These are phyloP conservation scores for Varanus salvator DNA, from an alignment of 2,113 vertebrate genomes.

Conservation along the genomic window DNA sequence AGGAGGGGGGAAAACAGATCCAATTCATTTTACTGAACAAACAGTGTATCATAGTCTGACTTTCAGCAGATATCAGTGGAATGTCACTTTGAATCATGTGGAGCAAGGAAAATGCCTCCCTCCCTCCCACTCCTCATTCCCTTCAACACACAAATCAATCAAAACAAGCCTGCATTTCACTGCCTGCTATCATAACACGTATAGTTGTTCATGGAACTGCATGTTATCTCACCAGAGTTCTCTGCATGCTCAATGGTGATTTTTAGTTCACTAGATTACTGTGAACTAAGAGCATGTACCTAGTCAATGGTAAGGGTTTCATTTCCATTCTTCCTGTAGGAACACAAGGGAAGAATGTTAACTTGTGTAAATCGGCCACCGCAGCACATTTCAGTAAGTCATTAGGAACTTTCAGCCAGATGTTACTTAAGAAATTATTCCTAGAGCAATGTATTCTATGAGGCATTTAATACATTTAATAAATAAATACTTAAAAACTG, in stretches of 20 bases:
- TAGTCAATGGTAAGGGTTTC: background rate
- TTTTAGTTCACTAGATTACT: constrained; percentile 1
- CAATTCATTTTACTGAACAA: constrained; percentile 23
- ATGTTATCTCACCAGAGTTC: background rate
- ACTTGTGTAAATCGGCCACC: background rate
- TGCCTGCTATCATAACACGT: constrained; percentile 14
- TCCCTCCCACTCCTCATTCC: background rate
- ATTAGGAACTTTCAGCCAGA: background rate
- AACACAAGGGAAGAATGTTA: background rate
- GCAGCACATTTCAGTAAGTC: background rate
- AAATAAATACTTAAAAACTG: background rate
- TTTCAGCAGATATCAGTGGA: constrained; percentile 37
- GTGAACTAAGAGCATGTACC: background rate
- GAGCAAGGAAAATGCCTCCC: background rate
- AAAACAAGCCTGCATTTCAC: background rate
- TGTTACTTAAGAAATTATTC: background rate
- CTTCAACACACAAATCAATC: constrained; percentile 15
- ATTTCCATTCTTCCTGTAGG: background rate
- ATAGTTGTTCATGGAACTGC: background rate
- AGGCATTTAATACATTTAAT: background rate
- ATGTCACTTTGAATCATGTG: constrained; percentile 43
- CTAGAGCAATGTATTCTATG: background rate
- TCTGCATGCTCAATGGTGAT: background rate
- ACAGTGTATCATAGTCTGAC: constrained; percentile 35
- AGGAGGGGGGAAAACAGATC: background rate